These are phyloP conservation scores for Alsophila aescularia DNA, from an alignment of 2,888 invertebrate genomes.

Conservation along the genomic window DNA sequence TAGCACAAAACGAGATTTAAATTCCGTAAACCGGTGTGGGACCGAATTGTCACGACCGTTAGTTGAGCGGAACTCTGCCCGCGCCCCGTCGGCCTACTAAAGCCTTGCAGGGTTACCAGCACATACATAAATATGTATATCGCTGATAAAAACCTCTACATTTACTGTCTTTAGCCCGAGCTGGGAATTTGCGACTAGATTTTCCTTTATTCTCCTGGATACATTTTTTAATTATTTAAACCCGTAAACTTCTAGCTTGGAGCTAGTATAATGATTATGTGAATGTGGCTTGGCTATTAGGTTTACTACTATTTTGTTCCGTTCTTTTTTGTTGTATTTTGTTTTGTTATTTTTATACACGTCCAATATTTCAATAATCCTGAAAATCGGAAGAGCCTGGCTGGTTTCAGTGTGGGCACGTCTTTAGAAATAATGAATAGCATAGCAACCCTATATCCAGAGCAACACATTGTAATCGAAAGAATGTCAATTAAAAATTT, in stretches of 20 bases:
- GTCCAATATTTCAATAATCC: too few relatives aligned
- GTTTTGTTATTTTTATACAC: too few relatives aligned
- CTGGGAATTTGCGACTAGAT: slow-evolving; percentile 14
- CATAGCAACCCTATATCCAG: slow-evolving; percentile 4
- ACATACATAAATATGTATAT: slow-evolving; percentile 1
- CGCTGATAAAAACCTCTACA: slow-evolving; percentile 15
- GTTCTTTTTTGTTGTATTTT: too few relatives aligned
- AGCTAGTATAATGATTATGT: too few relatives aligned
- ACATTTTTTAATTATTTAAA: neutral
- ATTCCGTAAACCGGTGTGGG: slow-evolving; percentile 28
- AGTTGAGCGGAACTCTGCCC: slow-evolving; percentile 53
- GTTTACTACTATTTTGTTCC: too few relatives aligned
- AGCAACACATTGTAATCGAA: neutral
- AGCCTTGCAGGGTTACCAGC: slow-evolving; percentile 16
- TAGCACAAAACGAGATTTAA: slow-evolving; percentile 22
- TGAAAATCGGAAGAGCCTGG: too few relatives aligned
- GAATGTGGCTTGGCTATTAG: neutral
- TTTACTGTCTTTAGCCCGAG: slow-evolving; percentile 18
- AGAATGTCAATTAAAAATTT: too few relatives aligned
- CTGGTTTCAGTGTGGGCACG: neutral
- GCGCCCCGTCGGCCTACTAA: slow-evolving; percentile 47
- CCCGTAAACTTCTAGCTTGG: neutral
- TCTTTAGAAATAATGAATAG: slow-evolving; percentile 3
- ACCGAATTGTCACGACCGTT: slow-evolving; percentile 67
- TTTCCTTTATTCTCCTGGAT: neutral